Conservation (phyloP, 2,888 invertebrate species). For the Ochropleura leucogaster region DNA sequence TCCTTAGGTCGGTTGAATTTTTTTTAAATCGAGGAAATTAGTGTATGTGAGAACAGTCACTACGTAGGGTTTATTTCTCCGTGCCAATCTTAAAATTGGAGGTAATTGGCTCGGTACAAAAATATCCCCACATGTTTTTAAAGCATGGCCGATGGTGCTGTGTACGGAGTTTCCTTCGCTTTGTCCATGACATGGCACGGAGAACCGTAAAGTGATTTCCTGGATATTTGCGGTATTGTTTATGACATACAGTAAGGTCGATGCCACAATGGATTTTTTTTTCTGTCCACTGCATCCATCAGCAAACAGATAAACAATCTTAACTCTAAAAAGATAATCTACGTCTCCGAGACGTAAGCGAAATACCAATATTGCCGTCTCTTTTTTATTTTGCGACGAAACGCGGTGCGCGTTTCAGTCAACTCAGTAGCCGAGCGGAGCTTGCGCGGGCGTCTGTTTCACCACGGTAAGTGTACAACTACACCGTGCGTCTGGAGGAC, state of each 20-base stretch:
- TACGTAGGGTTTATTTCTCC: slow-evolving; percentile 4
- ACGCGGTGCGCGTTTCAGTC: too few species aligned
- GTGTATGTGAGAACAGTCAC: slow-evolving; percentile 12
- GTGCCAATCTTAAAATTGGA: slow-evolving; percentile 7
- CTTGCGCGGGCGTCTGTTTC: too few species aligned
- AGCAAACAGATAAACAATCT: neutral
- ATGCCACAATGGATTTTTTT: slow-evolving; percentile 1
- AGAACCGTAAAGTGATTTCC: slow-evolving; percentile 1
- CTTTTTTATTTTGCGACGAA: too few species aligned
- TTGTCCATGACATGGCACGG: slow-evolving; percentile 8
- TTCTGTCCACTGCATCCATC: slow-evolving; percentile 6
- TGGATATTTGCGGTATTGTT: slow-evolving; percentile 1
- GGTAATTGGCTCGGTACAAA: slow-evolving; percentile 1
- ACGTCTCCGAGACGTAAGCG: too few species aligned
- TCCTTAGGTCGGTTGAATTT: slow-evolving; percentile 3
- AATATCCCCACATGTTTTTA: neutral
- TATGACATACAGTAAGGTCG: slow-evolving; percentile 7
- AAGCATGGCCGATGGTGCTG: neutral
- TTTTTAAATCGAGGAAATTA: neutral
- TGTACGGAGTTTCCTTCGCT: slow-evolving; percentile 1
- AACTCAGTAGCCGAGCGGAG: too few species aligned
- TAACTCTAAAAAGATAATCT: too few species aligned
- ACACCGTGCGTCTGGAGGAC: too few species aligned
- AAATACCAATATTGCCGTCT: too few species aligned
- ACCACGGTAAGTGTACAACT: too few species aligned